Evolutionary conservation across 2,113 vertebrate genomes (phyloP).

Genomic region (Pholis gunnellus): DNA sequence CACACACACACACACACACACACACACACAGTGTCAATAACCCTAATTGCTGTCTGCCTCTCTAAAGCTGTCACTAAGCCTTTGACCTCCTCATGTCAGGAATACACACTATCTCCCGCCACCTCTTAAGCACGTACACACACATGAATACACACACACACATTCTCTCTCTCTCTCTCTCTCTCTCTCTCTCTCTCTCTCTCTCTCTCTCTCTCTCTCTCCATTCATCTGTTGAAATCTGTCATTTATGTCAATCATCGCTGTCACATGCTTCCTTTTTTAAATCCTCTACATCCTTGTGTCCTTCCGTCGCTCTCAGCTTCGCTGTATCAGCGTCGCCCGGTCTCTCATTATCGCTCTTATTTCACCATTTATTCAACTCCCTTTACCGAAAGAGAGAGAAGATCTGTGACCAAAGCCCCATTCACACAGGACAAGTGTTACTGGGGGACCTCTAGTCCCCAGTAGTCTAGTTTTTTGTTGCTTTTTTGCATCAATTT

Average conservation of each 20-base stretch:
- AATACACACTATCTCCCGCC: neutral
- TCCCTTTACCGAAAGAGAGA: constrained; percentile 6
- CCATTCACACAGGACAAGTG: neutral
- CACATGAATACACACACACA: neutral
- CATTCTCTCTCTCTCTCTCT: neutral
- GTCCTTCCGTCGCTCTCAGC: constrained; percentile 13
- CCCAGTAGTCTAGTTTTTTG: neutral
- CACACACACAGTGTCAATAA: constrained; percentile 44
- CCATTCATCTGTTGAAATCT: constrained; percentile 1
- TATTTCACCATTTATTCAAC: neutral
- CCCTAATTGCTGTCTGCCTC: constrained; percentile 43
- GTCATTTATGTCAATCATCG: constrained; percentile 30
- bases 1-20: constrained; percentile 14
- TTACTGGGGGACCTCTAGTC: neutral
- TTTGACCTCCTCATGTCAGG: constrained; percentile 14
- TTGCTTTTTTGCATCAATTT: too few relatives aligned
- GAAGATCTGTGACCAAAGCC: neutral
- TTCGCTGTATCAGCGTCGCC: constrained; percentile 7
- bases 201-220: neutral
- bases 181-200: too few relatives aligned
- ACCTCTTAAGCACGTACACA: neutral
- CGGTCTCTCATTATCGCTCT: neutral
- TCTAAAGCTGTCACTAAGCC: constrained; percentile 44
- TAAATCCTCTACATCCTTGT: neutral
- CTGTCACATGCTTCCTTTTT: constrained; percentile 11